Base-by-base conservation (phyloP, 2,888 invertebrate species). In the Laothoe populi region DNA sequence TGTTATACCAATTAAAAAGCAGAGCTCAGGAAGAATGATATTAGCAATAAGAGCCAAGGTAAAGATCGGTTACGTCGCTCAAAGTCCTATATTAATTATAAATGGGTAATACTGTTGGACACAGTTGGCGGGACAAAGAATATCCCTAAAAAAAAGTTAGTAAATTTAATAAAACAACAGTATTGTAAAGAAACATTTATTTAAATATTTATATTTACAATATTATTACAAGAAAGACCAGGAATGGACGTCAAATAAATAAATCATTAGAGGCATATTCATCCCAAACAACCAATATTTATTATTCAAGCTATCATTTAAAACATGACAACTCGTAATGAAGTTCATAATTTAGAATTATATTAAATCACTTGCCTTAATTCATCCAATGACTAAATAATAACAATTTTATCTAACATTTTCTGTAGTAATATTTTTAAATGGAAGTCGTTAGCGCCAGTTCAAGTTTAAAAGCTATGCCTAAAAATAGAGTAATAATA, bases 201-300 rank as follows among this genome's bases (percentile, higher is more conserved):
- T 53, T 35, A 31, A 35, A 35, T 53, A 53, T 53, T 53, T 19
- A 35, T 11, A 53, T 35, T 53, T 53, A 53, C 35, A 53, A n/a
- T 13, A n/a, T 26, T 44, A 44, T 4, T 53, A 35, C 26, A 16
- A 10, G 10, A 49, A 31, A 53, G 49, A 53, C 19, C 31, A 53
- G 53, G 35, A 53, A 53, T 53, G 49, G 49, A 53, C 53, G 53
- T 53, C 53, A 53, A 35, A 53, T 53, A 53, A 53, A 53, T 53
- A 31, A 53, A 31, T 35, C 53, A 35, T 11, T 19, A 8, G 19
- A 24, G 46, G 19, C 19, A 31, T 53, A 35, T 31, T 10, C 16
- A 4, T 13, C 19, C 19, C 35, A 31, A 35, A 53, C 35, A 53
- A 53, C 53, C 53, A 13, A 16, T 53, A 49, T 31, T 31, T 31